phyloP scores from a whole-genome alignment of 2,888 invertebrate species.

The Archips crataeganus region DNA sequence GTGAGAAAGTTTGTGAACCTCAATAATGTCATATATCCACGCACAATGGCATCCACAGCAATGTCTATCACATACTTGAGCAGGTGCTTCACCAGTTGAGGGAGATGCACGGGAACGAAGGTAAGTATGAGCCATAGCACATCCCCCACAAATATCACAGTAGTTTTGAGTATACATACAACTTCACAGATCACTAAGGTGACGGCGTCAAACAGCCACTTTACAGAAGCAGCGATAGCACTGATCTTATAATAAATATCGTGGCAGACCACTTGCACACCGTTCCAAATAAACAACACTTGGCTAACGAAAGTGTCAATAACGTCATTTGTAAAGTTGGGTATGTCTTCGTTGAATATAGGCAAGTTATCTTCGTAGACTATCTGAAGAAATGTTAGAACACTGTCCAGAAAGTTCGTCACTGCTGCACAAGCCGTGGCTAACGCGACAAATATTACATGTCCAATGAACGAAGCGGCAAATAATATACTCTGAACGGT shows the following conservation, averaged over 20 bases:
- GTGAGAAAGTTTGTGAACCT: slow-evolving; percentile 76
- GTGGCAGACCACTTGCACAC: slow-evolving; percentile 50
- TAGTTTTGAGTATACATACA: slow-evolving; percentile 60
- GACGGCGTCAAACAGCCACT: slow-evolving; percentile 55
- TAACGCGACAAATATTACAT: slow-evolving; percentile 66
- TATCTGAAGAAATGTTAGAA: slow-evolving; percentile 70
- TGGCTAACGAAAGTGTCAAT: slow-evolving; percentile 50
- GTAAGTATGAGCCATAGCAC: slow-evolving; percentile 74
- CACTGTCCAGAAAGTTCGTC: slow-evolving; percentile 52
- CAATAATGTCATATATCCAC: slow-evolving; percentile 69
- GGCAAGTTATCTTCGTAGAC: slow-evolving; percentile 77
- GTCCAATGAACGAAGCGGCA: slow-evolving; percentile 68
- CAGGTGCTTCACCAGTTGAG: slow-evolving; percentile 61
- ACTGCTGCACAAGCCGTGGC: slow-evolving; percentile 57
- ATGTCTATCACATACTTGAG: slow-evolving; percentile 55
- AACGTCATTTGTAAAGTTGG: slow-evolving; percentile 57
- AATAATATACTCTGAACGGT: slow-evolving; percentile 63
- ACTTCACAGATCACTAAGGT: slow-evolving; percentile 62
- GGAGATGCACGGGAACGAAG: slow-evolving; percentile 75
- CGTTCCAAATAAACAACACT: slow-evolving; percentile 53
- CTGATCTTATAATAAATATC: slow-evolving; percentile 53
- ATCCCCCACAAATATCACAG: slow-evolving; percentile 69
- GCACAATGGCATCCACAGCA: slow-evolving; percentile 54
- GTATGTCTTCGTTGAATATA: slow-evolving; percentile 74
- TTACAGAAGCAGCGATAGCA: slow-evolving; percentile 50